phyloP scores from a whole-genome alignment of 2,797 vertebrate species.

The Phalanger gymnotis region DNA sequence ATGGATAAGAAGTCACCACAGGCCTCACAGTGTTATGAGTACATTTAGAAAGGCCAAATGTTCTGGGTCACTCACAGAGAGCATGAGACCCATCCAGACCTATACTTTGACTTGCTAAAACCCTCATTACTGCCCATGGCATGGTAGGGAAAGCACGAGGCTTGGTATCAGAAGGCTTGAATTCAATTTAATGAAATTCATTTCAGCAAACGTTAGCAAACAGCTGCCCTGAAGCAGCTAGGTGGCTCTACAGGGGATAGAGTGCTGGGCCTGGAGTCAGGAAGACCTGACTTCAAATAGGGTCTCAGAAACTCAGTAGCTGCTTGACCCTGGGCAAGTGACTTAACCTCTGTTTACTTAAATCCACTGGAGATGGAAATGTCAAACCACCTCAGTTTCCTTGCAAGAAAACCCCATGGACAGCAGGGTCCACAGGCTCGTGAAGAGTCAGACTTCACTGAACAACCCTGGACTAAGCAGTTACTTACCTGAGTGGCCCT shows the following conservation, averaged over 20 bases:
- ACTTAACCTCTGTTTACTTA: not conserved
- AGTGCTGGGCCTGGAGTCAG: not conserved
- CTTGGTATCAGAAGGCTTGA: not conserved
- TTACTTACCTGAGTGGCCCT: slow-evolving; percentile 2
- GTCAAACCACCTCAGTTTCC: not conserved
- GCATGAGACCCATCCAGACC: slow-evolving; percentile 26
- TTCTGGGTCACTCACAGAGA: slow-evolving; percentile 11
- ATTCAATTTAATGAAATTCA: not conserved
- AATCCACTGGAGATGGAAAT: not conserved
- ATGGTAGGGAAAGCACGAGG: not conserved
- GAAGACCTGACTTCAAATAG: not conserved
- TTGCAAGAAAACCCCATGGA: not conserved
- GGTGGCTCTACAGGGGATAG: not conserved
- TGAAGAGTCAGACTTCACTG: too few species aligned
- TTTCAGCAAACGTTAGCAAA: not conserved
- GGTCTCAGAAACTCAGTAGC: not conserved
- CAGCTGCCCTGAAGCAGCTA: not conserved
- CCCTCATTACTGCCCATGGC: not conserved
- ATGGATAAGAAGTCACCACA: slow-evolving; percentile 31
- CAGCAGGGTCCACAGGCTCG: too few species aligned
- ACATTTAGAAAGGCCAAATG: not conserved
- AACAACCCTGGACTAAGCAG: slow-evolving; percentile 2
- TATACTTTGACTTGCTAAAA: slow-evolving; percentile 9
- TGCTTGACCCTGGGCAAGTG: not conserved
- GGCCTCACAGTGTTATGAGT: not conserved